A percentile compares a stretch with the other conserved stretches of the same genome.
These are phyloP conservation scores for Globodera rostochiensis DNA, from an alignment of 1,140 invertebrate species.

Conservation along the genomic window DNA sequence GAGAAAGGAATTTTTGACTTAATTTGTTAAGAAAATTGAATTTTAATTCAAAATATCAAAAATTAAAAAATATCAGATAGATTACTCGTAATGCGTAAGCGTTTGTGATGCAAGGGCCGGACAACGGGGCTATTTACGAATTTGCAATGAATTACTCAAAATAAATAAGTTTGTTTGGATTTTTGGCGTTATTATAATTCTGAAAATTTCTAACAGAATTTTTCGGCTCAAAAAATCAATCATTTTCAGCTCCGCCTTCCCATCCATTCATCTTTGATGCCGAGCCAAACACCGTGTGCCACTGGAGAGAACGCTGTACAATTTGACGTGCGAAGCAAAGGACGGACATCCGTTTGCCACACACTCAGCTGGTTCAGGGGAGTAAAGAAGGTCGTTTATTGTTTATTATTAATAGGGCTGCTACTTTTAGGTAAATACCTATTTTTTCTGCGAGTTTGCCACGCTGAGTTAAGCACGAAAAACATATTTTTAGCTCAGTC, in stretches of 20 bases:
- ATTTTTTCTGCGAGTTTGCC: too few species aligned
- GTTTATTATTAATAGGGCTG: too few species aligned
- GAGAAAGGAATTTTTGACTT: too few species aligned
- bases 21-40: too few species aligned
- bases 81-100: constrained; percentile 84
- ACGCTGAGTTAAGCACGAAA: too few species aligned
- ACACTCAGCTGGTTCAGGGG: constrained; percentile 72
- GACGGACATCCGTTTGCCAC: constrained; percentile 90
- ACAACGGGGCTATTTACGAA: constrained; percentile 87
- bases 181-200: too few species aligned
- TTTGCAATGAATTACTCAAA: constrained; percentile 72
- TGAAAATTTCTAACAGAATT: too few species aligned
- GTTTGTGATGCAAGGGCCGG: constrained; percentile 81
- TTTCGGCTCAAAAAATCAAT: neutral
- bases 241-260: constrained; percentile 81
- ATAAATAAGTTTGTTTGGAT: too few species aligned
- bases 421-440: too few species aligned
- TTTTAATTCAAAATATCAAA: too few species aligned
- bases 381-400: constrained; percentile 52
- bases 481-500: too few species aligned
- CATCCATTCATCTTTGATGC: constrained; percentile 86
- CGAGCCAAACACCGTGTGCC: constrained; percentile 77
- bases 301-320: constrained; percentile 80
- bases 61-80: constrained; percentile 55
- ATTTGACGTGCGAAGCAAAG: constrained; percentile 83